phyloP scores from a whole-genome alignment of 1,140 invertebrate species.

The Polypedilum vanderplanki region DNA sequence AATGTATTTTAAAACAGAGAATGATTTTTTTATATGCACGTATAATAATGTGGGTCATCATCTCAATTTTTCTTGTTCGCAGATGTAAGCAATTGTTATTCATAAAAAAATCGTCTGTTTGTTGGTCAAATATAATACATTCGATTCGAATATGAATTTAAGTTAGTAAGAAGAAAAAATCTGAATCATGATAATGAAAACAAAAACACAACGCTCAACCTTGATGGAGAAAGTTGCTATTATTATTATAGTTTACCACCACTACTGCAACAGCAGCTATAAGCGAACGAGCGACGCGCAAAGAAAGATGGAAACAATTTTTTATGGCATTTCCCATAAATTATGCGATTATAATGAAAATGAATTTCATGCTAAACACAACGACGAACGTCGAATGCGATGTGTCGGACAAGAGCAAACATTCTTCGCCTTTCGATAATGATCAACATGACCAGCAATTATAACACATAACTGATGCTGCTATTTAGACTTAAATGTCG shows the following conservation, averaged over 20 bases:
- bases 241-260: neutral
- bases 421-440: neutral
- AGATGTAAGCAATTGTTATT: neutral
- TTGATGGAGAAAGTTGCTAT: conserved; percentile 26
- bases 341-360: conserved; percentile 24
- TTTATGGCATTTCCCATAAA: conserved; percentile 14
- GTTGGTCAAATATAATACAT: neutral
- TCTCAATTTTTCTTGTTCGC: neutral
- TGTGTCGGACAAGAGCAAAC: neutral
- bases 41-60: neutral
- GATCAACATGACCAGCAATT: conserved; percentile 2
- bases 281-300: neutral
- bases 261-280: neutral
- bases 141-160: neutral
- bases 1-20: neutral
- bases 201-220: conserved; percentile 13
- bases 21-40: neutral
- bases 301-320: conserved; percentile 4
- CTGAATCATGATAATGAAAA: conserved; percentile 25
- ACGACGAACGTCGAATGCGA: neutral
- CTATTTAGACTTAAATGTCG: neutral
- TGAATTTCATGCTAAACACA: neutral
- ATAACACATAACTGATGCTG: neutral
- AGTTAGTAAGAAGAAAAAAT: conserved; percentile 10
- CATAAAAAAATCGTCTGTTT: neutral